Conservation (phyloP, 1,140 invertebrate species). For the Phymorhynchus buccinoides region DNA sequence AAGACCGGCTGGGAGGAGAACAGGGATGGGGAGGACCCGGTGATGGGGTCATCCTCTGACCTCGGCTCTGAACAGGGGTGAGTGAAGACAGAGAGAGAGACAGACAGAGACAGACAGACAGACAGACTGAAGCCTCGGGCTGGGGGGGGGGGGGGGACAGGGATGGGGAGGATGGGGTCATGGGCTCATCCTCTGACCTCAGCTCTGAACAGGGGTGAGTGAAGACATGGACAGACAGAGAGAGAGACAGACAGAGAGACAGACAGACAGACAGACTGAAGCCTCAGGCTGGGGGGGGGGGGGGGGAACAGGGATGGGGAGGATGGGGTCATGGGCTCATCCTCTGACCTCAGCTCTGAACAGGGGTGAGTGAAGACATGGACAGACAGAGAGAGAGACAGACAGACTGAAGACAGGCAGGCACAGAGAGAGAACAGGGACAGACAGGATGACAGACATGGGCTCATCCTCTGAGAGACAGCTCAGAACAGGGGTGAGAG, state of each 20-base stretch:
- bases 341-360: constrained; percentile 47
- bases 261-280: constrained; percentile 63
- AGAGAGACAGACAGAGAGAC: too few relatives aligned
- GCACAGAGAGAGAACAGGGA: constrained; percentile 64
- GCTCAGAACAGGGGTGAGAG: constrained; percentile 36
- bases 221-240: too few relatives aligned
- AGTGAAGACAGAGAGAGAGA: too few relatives aligned
- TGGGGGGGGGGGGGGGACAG: constrained; percentile 66
- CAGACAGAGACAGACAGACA: constrained; percentile 67
- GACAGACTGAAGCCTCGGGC: too few relatives aligned
- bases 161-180: constrained; percentile 66
- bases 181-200: constrained; percentile 58
- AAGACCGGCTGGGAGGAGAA: constrained; percentile 66
- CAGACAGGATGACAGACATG: constrained; percentile 63
- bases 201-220: constrained; percentile 36
- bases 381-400: too few relatives aligned
- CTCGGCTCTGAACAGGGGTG: constrained; percentile 38
- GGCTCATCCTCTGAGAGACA: constrained; percentile 58
- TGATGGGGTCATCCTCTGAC: constrained; percentile 60
- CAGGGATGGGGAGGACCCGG: constrained; percentile 66
- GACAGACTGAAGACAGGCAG: too few relatives aligned
- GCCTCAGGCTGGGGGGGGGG: too few relatives aligned
- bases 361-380: constrained; percentile 18
- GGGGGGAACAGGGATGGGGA: constrained; percentile 69
- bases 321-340: constrained; percentile 63